Percentiles rank a stretch among this genome's conserved stretches.
Evolutionary conservation across 1,140 invertebrate genomes (phyloP).

Genomic region (Fopius arisanus): DNA sequence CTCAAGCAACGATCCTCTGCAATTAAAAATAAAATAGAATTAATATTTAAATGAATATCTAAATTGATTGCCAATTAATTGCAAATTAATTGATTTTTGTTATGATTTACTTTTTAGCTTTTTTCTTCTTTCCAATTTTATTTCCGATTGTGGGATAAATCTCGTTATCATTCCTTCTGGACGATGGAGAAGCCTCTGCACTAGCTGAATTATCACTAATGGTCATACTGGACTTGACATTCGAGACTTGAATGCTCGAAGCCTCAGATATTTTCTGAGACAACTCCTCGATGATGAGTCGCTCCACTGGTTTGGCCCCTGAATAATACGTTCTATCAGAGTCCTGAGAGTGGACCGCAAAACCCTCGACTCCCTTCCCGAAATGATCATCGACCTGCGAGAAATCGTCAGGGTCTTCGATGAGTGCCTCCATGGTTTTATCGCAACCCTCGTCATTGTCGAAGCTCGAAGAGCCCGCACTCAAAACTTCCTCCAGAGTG

Average conservation of each 20-base stretch:
- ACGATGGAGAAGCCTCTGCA: conserved; percentile 19
- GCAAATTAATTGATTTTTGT: too few relatives aligned
- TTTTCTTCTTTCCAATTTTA: conserved; percentile 36
- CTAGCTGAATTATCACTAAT: conserved; percentile 25
- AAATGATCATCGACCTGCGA: not conserved
- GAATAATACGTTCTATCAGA: conserved; percentile 42
- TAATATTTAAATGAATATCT: too few relatives aligned
- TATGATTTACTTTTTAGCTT: conserved; percentile 48
- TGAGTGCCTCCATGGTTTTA: not conserved
- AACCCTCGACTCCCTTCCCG: not conserved
- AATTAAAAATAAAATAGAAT: conserved; percentile 39
- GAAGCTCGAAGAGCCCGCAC: conserved; percentile 31
- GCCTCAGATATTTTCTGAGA: conserved; percentile 45
- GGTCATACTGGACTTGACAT: not conserved
- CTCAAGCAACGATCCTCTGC: conserved; percentile 50
- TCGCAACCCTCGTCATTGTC: conserved; percentile 37
- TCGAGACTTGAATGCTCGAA: not conserved
- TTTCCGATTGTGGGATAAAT: conserved; percentile 26
- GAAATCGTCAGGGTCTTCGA: not conserved
- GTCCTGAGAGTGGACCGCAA: not conserved
- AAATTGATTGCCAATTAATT: not conserved
- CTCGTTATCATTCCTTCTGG: conserved; percentile 12
- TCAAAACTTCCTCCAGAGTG: not conserved
- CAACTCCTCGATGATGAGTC: not conserved
- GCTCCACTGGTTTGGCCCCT: conserved; percentile 1